phyloP scores from a whole-genome alignment of 2,113 vertebrate species.

The Eonycteris spelaea region DNA sequence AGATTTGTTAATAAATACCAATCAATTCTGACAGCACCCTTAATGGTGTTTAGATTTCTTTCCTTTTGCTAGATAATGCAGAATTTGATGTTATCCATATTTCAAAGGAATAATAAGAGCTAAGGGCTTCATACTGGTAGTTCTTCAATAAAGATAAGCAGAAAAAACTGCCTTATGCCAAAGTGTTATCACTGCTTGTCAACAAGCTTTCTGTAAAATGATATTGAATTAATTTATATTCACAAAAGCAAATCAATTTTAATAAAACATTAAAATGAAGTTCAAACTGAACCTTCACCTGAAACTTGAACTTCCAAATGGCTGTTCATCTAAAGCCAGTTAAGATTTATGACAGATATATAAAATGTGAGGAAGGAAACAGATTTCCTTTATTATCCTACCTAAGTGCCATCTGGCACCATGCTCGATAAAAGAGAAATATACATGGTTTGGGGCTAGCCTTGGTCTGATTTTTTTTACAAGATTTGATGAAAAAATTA shows the following conservation, averaged over 20 bases:
- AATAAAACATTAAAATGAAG: constrained; percentile 33
- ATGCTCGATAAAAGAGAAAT: background rate
- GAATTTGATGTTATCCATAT: constrained; percentile 27
- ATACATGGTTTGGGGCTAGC: background rate
- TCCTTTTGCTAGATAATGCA: constrained; percentile 6
- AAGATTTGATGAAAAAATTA: background rate
- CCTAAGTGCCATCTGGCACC: background rate
- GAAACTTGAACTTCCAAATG: constrained; percentile 55
- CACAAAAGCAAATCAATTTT: constrained; percentile 8
- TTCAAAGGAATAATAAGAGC: constrained; percentile 32
- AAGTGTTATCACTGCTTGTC: constrained; percentile 54
- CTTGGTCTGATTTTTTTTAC: constrained; percentile 15
- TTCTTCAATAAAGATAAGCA: constrained; percentile 66
- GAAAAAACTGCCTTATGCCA: background rate
- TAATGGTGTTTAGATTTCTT: constrained; percentile 64
- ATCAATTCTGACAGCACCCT: constrained; percentile 66
- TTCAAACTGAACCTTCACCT: constrained; percentile 13
- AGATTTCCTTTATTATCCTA: constrained; percentile 34
- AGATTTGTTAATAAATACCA: constrained; percentile 64
- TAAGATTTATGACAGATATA: constrained; percentile 41
- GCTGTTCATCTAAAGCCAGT: constrained; percentile 6
- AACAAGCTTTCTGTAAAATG: constrained; percentile 56
- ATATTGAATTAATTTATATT: constrained; percentile 41
- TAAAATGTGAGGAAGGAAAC: constrained; percentile 19
- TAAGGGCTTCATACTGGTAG: constrained; percentile 49